Base-by-base conservation (phyloP, 2,113 vertebrate genomes). In the Myiopsitta monachus region DNA sequence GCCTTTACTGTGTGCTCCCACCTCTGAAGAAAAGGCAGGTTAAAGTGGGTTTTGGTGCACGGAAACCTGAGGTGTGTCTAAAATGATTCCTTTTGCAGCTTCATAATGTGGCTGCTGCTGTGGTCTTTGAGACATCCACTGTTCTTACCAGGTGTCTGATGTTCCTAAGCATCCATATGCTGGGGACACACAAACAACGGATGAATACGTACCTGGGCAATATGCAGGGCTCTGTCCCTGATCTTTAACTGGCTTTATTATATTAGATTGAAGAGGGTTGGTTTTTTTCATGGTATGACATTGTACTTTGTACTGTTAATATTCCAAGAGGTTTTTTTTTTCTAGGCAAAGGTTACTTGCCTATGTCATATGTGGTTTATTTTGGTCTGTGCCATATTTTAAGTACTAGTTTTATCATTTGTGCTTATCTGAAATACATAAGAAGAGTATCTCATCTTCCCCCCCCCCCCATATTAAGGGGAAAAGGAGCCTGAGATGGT, bases 321-420 rank as follows among this genome's bases (percentile, higher is more conserved):
- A n/a, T 39, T 38, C 11, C 7, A 27, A 59, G 38, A 49, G 14
- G 7, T 8, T 22, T 1, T 16, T 1, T 16, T 54, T 89, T 86
- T 31, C 73, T 88, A 24, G 59, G 38, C 26, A 24, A 86, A 80
- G 31, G 22, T 51, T 93, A 27, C 24, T 83, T 88, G 15, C 1
- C 31, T 62, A 0, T 2, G 0, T 51, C 4, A 1, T 49, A 7
- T 14, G 3, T 39, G 8, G 33, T 85, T 95, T 69, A 11, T 52
- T 90, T 90, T 86, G n/a, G 8, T 55, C 13, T 73, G 17, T 76
- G 6, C 8, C 6, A 0, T 86, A 18, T 74, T 74, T 91, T 55
- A 73, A 44, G 21, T 30, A 3, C 23, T 70, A 38, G 39, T 85
- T 88, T 73, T 8, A 38, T 67, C 7, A 13, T 69, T 82, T 33